Evolutionary conservation across 2,797 vertebrate genomes (phyloP), one percentile per base, ranked within the genome.

Genomic region (Champsocephalus esox): DNA sequence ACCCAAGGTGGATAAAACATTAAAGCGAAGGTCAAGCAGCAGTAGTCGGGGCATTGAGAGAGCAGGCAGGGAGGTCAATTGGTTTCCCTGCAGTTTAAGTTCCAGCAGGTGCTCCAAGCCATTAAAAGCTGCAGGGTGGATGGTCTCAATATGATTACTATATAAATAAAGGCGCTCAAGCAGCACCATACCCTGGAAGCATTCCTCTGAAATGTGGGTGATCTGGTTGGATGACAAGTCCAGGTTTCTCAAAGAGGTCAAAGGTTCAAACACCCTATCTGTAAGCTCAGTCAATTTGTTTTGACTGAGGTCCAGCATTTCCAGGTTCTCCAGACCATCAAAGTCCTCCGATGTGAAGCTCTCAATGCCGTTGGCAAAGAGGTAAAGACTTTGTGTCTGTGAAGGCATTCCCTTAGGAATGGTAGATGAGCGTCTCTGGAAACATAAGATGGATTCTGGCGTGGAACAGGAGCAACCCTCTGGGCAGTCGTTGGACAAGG

Each of bases 151-250:
- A 46, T 81, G 92, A 90, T 99, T 99, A 84, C 86, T 95, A 61
- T 96, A 96, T 82, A 99, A 94, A 90, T 99, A 99, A 79, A 99
- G 96, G 75, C 98, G 95, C 85, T 99, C 96, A 17, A 99, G 95
- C 68, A 93, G 91, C 43, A 81, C 87, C 89, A 99, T 92, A 12
- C 98, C 97, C 0, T 94, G 90, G 86, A 99, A 99, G 66, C 96
- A 97, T 80, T 96, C 94, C 0, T 97, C 96, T 82, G 96, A 96
- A 87, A 99, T 96, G 88, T 97, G 95, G 0, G 84, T 95, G 77
- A 99, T 96, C 89, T 95, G 95, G 89, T 99, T 99, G 67, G 95
- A 95, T 2, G 97, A 98, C 70, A 99, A 93, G 88, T 99, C 98
- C 82, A 99, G 90, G 92, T 99, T 99, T 90, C 87, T 94, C 2